A percentile compares a stretch with the other conserved stretches of the same genome.
Conservation (phyloP, 92 coral and sea anemone species). For the Isaurus tuberculatus region DNA sequence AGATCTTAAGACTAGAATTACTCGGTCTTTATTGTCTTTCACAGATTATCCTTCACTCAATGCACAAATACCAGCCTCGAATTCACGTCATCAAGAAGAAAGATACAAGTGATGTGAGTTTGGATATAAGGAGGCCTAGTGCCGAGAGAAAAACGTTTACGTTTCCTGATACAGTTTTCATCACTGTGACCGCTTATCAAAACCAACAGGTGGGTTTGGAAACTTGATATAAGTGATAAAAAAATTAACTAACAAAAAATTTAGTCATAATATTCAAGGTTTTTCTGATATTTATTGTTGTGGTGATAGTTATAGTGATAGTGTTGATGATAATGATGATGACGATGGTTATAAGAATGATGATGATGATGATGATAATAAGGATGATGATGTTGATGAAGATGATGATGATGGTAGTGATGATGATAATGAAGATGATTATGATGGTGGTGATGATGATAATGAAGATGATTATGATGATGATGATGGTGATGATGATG, state of each 20-base stretch:
- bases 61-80: constrained; percentile 99
- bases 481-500: neutral
- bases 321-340: neutral
- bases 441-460: neutral
- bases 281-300: no score
- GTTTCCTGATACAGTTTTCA: constrained; percentile 96
- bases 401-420: neutral
- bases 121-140: constrained; percentile 83
- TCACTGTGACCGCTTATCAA: constrained; percentile 99
- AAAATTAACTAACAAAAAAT: no score
- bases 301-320: neutral
- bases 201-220: constrained; percentile 88
- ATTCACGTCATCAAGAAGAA: constrained; percentile 96
- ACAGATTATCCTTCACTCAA: constrained; percentile 94
- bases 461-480: neutral
- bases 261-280: no score
- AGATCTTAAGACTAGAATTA: neutral
- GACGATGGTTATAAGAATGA: neutral
- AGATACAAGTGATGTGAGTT: constrained; percentile 67
- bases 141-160: constrained; percentile 87
- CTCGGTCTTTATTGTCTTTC: neutral
- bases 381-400: neutral
- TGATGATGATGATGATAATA: neutral
- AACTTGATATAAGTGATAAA: neutral
- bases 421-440: neutral